A percentile compares a stretch with the other conserved stretches of the same genome.
Evolutionary conservation across 2,797 vertebrate genomes (phyloP).

Genomic region (Phrynocephalus guinanensis): DNA sequence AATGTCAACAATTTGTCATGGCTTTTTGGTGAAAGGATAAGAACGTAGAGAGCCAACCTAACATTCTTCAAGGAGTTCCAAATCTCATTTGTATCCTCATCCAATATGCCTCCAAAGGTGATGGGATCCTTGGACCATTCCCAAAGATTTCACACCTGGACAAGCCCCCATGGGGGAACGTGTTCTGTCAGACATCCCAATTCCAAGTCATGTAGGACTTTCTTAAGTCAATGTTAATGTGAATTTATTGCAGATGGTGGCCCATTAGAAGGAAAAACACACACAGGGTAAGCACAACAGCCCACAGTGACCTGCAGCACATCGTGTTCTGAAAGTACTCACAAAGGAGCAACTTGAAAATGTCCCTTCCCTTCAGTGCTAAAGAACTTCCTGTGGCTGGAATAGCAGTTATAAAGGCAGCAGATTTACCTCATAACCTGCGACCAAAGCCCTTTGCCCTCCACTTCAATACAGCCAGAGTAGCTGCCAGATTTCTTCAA

Average conservation of each 20-base stretch:
- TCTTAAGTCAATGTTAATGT: not conserved
- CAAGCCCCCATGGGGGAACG: not conserved
- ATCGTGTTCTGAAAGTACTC: not conserved
- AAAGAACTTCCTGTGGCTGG: no score
- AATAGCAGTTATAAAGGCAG: not conserved
- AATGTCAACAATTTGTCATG: not conserved
- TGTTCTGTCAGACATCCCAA: not conserved
- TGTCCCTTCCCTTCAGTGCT: no score
- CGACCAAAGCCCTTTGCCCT: not conserved
- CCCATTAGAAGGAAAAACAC: not conserved
- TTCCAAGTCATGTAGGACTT: not conserved
- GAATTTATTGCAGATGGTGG: not conserved
- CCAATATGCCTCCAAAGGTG: not conserved
- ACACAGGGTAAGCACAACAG: not conserved
- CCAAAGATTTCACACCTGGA: not conserved
- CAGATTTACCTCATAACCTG: not conserved
- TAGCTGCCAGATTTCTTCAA: not conserved
- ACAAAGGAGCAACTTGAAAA: no score
- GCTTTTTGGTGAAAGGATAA: not conserved
- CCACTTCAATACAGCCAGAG: not conserved
- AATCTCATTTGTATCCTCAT: not conserved
- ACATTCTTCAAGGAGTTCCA: not conserved
- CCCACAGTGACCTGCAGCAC: not conserved
- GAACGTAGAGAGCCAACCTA: not conserved
- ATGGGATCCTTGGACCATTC: not conserved